These are phyloP conservation scores for pig (Sus scrofa) DNA, from an alignment of 2,113 vertebrate genomes.

Conservation along the genomic window DNA sequence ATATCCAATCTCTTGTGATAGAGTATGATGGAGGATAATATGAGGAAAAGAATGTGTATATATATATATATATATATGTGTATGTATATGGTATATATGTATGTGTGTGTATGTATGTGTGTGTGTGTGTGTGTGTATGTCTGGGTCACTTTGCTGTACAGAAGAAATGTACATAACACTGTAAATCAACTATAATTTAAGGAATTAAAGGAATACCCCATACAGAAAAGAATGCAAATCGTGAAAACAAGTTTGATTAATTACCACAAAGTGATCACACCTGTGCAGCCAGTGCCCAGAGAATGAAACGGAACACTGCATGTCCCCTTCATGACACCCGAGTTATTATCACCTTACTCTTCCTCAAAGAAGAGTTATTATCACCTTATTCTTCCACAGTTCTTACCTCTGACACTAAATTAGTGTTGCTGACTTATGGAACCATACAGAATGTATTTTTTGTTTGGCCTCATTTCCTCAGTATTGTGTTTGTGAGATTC, in stretches of 20 bases:
- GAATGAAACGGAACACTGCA: background rate
- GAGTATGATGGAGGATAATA: too few relatives aligned
- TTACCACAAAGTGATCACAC: background rate
- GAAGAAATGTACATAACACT: too few relatives aligned
- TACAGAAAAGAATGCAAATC: background rate
- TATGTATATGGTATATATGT: too few relatives aligned
- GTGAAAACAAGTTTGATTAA: background rate
- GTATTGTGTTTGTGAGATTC: background rate
- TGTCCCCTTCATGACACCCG: background rate
- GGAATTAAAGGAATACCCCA: too few relatives aligned
- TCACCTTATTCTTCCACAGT: background rate
- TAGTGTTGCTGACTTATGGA: background rate
- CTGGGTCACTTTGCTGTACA: too few relatives aligned
- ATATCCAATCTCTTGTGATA: too few relatives aligned
- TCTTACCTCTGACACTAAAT: background rate
- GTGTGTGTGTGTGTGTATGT: too few relatives aligned
- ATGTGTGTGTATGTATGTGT: too few relatives aligned
- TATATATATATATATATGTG: too few relatives aligned
- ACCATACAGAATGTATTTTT: background rate
- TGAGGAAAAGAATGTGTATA: too few relatives aligned
- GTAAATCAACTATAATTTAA: too few relatives aligned
- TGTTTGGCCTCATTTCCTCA: background rate
- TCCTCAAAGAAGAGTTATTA: background rate
- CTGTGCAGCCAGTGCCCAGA: background rate
- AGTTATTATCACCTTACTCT: background rate